Base-by-base conservation (phyloP, 2,113 vertebrate species). In the Poeciliopsis retropinna region DNA sequence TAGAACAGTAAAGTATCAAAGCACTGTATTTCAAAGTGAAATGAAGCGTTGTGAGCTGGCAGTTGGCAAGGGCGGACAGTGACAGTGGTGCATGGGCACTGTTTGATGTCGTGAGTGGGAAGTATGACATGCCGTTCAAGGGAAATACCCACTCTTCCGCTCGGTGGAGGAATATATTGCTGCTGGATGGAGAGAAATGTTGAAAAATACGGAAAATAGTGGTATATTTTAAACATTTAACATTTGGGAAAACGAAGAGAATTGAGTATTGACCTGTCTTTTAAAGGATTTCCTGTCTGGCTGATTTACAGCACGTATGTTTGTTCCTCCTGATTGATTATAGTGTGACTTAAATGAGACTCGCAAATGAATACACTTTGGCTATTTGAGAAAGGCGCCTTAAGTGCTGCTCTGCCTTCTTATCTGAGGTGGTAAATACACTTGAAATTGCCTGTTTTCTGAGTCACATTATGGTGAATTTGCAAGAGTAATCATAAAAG, bases 81-180 rank as follows among this genome's bases (percentile, higher is more conserved):
- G 88, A 81, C 73, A 80, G 77, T 22, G 60, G 75, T 76, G 65
- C 80, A 83, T 64, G 74, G 82, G 70, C 69, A 82, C 72, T 85
- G 84, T 90, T 83, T 88, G 87, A 90, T 89, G 81, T 83, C 82
- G 80, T 79, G 89, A 88, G 88, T 90, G 90, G 84, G 89, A 78
- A 87, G 75, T 15, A 32, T 83, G 86, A 89, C 85, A 88, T 71
- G 78, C 73, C 29, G 70, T 87, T 87, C 87, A n/a, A 37, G 79
- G 85, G 84, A 88, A 90, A 87, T 84, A 83, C 87, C 64, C 47
- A 66, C 75, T 84, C 67, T 79, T 73, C 75, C 87, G 65, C 82
- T 84, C 84, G 82, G 79, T 78, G 71, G 84, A 57, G 78, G 76
- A 82, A 76, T 77, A 87, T 81, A 84, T 72, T 64, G 67, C 65